phyloP scores from a whole-genome alignment of 2,888 invertebrate species.

The Amblyteles armatorius region DNA sequence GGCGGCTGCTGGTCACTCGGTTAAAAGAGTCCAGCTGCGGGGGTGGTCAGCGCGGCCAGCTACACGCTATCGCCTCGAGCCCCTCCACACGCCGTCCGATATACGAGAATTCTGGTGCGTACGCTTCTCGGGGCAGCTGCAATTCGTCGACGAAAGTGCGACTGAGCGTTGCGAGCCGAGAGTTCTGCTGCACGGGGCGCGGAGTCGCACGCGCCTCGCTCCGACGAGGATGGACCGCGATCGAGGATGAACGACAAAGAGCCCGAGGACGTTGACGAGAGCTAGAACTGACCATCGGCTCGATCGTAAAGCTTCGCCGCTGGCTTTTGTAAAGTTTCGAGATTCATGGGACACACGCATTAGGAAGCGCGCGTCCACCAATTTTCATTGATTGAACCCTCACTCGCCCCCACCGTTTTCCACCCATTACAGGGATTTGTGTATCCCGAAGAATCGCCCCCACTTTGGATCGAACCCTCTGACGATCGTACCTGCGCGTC shows the following conservation, averaged over 20 bases:
- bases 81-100: slow-evolving; percentile 49
- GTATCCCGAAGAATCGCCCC: slow-evolving; percentile 37
- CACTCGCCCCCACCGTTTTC: slow-evolving; percentile 64
- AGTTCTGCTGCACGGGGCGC: too few relatives aligned
- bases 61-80: slow-evolving; percentile 56
- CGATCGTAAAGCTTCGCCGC: not conserved
- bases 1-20: slow-evolving; percentile 78
- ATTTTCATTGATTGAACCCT: slow-evolving; percentile 80
- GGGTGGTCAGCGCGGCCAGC: slow-evolving; percentile 45
- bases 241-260: not conserved
- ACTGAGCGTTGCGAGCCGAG: slow-evolving; percentile 28
- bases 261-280: slow-evolving; percentile 48
- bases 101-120: slow-evolving; percentile 17
- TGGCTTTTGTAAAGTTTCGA: slow-evolving; percentile 60
- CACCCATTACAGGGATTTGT: slow-evolving; percentile 71
- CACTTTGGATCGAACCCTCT: slow-evolving; percentile 12
- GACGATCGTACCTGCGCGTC: not conserved
- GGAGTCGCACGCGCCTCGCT: slow-evolving; percentile 47
- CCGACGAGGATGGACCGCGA: slow-evolving; percentile 41
- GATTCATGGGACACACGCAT: slow-evolving; percentile 75
- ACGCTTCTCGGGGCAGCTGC: slow-evolving; percentile 16
- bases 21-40: slow-evolving; percentile 71
- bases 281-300: slow-evolving; percentile 57
- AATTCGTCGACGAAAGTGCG: not conserved
- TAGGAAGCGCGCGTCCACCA: slow-evolving; percentile 75